Evolutionary conservation across 1,140 invertebrate species (phyloP), one percentile per base, ranked within the genome.

Genomic region (Choristoneura fumiferana): DNA sequence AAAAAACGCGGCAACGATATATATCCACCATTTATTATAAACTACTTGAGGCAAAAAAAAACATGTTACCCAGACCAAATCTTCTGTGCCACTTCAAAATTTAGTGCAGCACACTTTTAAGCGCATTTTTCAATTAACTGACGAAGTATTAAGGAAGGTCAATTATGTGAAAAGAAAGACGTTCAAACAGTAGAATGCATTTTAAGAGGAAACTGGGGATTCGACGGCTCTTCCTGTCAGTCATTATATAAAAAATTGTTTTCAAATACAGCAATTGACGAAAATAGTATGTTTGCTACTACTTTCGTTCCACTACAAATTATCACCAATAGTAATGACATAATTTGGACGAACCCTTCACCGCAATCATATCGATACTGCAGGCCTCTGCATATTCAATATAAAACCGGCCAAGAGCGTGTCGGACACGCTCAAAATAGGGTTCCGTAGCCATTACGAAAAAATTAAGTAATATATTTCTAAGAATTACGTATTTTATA

Each of bases 351-450:
- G 4, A 43, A 43, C 15, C 39, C 39, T 4, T 14, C 39, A 1
- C 39, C 39, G 1, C 39, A 43, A 14, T 43, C 39, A 14, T 43
- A 43, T 43, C 39, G 39, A 8, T 43, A 43, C 12, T 43, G 39
- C 15, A 6, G 39, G 1, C 39, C 39, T 2, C 1, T 43, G 4
- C 5, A 14, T 14, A 18, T 43, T 14, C 5, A 43, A 14, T 15
- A n/a, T n/a, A n/a, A n/a, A n/a, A n/a, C n/a, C n/a, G n/a, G n/a
- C n/a, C n/a, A n/a, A n/a, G n/a, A n/a, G n/a, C n/a, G n/a, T n/a
- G n/a, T n/a, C n/a, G n/a, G n/a, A n/a, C n/a, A n/a, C n/a, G n/a
- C n/a, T n/a, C n/a, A n/a, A n/a, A n/a, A n/a, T n/a, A n/a, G n/a
- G n/a, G n/a, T n/a, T n/a, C n/a, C n/a, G n/a, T n/a, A n/a, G n/a